Evolutionary conservation across 2,797 vertebrate species (phyloP).

Genomic region (Takifugu rubripes): DNA sequence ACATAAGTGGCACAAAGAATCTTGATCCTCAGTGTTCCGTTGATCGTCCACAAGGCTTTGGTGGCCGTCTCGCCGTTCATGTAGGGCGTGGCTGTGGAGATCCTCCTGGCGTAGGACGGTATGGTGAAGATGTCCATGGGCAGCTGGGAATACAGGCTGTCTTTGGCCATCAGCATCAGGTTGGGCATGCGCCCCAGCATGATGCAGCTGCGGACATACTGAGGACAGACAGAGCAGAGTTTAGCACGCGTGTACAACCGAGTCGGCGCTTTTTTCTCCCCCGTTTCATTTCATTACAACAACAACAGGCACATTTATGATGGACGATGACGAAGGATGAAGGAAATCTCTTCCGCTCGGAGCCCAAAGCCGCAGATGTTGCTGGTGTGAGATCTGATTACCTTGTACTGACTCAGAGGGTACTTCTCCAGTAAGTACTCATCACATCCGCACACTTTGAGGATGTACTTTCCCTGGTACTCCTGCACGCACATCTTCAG

Average conservation of each 20-base stretch:
- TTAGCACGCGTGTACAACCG: background rate
- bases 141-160: slow-evolving; percentile 94
- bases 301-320: slow-evolving; percentile 29
- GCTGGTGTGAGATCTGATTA: slow-evolving; percentile 68
- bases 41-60: slow-evolving; percentile 95
- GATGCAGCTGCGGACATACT: slow-evolving; percentile 98
- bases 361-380: slow-evolving; percentile 28
- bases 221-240: slow-evolving; percentile 30
- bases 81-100: slow-evolving; percentile 96
- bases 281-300: slow-evolving; percentile 28
- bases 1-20: slow-evolving; percentile 98
- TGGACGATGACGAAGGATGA: slow-evolving; percentile 38
- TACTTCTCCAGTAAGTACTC: slow-evolving; percentile 98
- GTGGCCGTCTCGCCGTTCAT: slow-evolving; percentile 97
- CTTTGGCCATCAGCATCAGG: slow-evolving; percentile 98
- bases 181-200: slow-evolving; percentile 98
- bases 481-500: slow-evolving; percentile 98
- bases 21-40: slow-evolving; percentile 88
- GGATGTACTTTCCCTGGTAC: slow-evolving; percentile 98
- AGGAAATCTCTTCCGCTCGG: slow-evolving; percentile 16
- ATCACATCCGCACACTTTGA: slow-evolving; percentile 98
- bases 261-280: slow-evolving; percentile 17
- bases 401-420: slow-evolving; percentile 98
- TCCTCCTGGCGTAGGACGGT: slow-evolving; percentile 94
- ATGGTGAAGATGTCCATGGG: slow-evolving; percentile 94